phyloP scores from a whole-genome alignment of 2,888 invertebrate species.

The Eucriotettix oculatus region DNA sequence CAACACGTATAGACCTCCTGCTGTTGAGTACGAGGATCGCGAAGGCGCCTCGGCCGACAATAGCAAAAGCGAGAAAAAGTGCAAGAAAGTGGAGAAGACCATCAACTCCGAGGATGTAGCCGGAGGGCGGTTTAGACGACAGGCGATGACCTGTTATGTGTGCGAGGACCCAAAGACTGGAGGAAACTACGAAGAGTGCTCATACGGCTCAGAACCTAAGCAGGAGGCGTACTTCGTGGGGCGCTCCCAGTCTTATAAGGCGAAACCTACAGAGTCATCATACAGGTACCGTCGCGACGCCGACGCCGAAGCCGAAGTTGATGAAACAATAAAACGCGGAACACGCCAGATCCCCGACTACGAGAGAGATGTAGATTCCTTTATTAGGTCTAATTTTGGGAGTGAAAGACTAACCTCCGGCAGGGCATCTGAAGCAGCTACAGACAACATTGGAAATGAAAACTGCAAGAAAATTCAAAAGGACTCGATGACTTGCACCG shows the following conservation, averaged over 20 bases:
- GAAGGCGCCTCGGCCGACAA: background rate
- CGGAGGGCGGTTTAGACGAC: constrained; percentile 17
- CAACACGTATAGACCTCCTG: background rate
- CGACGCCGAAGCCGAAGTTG: too few species aligned
- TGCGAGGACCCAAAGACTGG: constrained; percentile 43
- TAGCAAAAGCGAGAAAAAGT: constrained; percentile 13
- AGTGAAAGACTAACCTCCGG: constrained; percentile 22
- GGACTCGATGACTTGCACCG: constrained; percentile 22
- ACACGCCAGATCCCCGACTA: background rate
- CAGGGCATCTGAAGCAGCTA: background rate
- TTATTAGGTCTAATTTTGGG: constrained; percentile 16
- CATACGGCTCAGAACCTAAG: constrained; percentile 54
- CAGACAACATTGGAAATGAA: constrained; percentile 1
- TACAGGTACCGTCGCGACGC: constrained; percentile 3
- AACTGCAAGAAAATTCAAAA: constrained; percentile 10
- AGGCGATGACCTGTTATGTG: constrained; percentile 36
- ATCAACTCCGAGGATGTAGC: constrained; percentile 19
- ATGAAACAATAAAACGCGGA: background rate
- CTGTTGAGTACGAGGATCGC: constrained; percentile 3
- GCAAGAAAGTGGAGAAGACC: constrained; percentile 17
- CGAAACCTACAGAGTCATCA: constrained; percentile 1
- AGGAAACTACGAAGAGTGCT: constrained; percentile 62
- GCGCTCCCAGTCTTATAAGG: constrained; percentile 5
- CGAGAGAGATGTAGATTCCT: background rate
- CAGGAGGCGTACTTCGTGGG: constrained; percentile 33